Conservation (phyloP, 2,888 invertebrate species). For the Papilio protenor region DNA sequence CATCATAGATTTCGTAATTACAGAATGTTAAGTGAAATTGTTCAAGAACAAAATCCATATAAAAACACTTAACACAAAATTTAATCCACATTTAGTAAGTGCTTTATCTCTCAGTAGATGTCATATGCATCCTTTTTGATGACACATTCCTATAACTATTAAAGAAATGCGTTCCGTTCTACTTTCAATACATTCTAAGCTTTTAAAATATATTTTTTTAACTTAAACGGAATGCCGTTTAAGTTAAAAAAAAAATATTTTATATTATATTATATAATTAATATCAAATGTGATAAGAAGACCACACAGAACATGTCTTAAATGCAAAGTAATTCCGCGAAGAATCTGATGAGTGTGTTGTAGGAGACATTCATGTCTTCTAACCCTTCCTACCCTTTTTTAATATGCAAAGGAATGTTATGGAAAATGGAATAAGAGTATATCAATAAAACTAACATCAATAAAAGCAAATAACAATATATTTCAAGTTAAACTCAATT, state of each 20-base stretch:
- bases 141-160: slow-evolving; percentile 2
- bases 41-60: not conserved
- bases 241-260: too few relatives aligned
- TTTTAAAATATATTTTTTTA: not conserved
- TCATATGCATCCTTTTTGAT: slow-evolving; percentile 1
- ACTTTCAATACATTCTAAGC: not conserved
- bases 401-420: too few relatives aligned
- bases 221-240: too few relatives aligned
- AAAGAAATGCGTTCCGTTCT: not conserved
- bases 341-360: not conserved
- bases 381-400: too few relatives aligned
- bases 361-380: not conserved
- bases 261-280: too few relatives aligned
- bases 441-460: not conserved
- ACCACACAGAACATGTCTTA: not conserved
- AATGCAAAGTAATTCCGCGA: not conserved
- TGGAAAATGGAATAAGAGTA: too few relatives aligned
- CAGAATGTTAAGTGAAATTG: not conserved
- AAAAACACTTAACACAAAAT: slow-evolving; percentile 12
- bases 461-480: not conserved
- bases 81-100: not conserved
- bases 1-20: not conserved
- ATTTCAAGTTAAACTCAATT: not conserved
- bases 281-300: too few relatives aligned
- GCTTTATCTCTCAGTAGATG: not conserved